Base-by-base conservation (phyloP, 2,888 invertebrate genomes). In the Drosophila affinis region DNA sequence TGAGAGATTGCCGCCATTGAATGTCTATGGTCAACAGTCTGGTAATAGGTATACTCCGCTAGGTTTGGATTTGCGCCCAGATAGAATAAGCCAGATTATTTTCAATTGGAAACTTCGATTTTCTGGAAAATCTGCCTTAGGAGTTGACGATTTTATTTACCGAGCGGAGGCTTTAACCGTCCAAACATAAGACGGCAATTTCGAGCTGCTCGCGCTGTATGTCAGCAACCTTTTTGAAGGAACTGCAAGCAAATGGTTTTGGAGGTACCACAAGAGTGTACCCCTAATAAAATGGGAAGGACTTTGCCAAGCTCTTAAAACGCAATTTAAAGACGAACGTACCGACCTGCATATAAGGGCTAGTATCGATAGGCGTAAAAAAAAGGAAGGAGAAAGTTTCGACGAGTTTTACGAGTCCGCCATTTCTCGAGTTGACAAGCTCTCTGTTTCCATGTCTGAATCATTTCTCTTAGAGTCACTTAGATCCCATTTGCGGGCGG, bases 81-180 rank as follows among this genome's bases (percentile, higher is more conserved):
- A 54, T 47, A 27, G 29, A 17, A 29, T 46, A 9, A 45, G 56
- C 3, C 46, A 56, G 27, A 46, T 56, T 9, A 56, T 47, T 3
- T 29, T 45, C 2, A 55, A 55, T 21, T 55, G 55, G 62, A 62
- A 51, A 44, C 9, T 56, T 9, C 29, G 56, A 0, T 63, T 63
- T n/a, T 56, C 46, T 17, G 63, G 46, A 5, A n/a, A 55, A 12
- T 24, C 29, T 0, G 9, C 27, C 1, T 29, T 55, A 10, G 12
- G 58, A 0, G 39, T 65, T 2, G 65, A 65, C 17, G 55, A 65
- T 34, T 60, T 65, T 27, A 10, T 65, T 2, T 60, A 65, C 27
- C 55, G 65, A 2, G 54, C 54, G 0, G 49, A 65, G 55, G 65
- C 60, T 0, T 45, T 55, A 0, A 48, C 54, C 0, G n/a, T 10